Conservation (phyloP, 2,797 vertebrate genomes). For the Peromyscus aztecus region DNA sequence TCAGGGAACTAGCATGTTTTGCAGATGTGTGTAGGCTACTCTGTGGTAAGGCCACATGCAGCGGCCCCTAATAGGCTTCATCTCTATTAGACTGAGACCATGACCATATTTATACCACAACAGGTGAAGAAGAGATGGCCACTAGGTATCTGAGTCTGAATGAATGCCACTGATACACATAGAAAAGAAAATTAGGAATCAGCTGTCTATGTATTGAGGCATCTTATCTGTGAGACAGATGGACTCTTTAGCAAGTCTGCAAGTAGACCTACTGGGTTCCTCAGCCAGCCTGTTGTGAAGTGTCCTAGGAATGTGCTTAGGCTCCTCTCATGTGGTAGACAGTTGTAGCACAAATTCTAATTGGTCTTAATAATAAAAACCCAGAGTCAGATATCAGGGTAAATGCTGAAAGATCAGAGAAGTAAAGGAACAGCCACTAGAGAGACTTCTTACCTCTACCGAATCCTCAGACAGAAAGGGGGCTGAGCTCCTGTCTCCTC, state of each 20-base stretch:
- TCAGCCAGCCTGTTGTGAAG: background rate
- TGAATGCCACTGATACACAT: background rate
- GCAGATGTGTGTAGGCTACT: background rate
- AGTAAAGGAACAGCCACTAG: no score
- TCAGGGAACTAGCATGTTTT: background rate
- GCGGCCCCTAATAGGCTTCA: background rate
- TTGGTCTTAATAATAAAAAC: no score
- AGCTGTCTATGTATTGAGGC: no score
- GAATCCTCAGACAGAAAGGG: no score
- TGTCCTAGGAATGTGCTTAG: background rate
- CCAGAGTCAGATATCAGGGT: no score
- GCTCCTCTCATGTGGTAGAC: background rate
- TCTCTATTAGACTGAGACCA: background rate
- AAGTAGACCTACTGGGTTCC: background rate
- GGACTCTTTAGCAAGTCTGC: background rate
- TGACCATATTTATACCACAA: background rate
- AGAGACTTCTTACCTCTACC: no score
- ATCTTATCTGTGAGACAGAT: background rate
- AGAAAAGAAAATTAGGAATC: background rate
- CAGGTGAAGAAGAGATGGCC: background rate
- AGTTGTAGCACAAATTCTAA: no score
- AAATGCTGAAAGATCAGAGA: no score
- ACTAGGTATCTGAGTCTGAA: background rate
- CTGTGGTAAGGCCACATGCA: background rate
- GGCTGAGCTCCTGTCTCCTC: no score